Conservation (phyloP, 1,140 invertebrate species). For the Oryzaephilus surinamensis region DNA sequence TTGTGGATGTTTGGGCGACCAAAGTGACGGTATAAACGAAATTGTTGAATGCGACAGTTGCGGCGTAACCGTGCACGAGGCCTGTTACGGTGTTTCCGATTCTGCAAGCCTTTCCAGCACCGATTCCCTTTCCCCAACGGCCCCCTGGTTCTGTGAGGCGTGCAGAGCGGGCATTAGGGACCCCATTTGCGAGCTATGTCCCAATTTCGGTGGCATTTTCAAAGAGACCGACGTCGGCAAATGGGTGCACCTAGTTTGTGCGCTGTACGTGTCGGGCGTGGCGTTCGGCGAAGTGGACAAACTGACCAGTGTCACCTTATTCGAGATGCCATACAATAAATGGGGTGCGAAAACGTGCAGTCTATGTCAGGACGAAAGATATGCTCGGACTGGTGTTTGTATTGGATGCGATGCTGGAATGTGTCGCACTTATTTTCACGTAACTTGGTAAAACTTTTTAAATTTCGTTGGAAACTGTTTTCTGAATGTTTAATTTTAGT, state of each 20-base stretch:
- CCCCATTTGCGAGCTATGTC: constrained; percentile 81
- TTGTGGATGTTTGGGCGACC: constrained; percentile 85
- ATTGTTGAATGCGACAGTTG: constrained; percentile 96
- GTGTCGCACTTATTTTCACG: constrained; percentile 95
- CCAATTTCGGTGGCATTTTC: constrained; percentile 84
- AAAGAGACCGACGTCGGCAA: constrained; percentile 94
- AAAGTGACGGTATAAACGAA: constrained; percentile 88
- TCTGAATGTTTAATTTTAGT: constrained; percentile 42
- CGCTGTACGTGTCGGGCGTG: constrained; percentile 43
- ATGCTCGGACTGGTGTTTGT: constrained; percentile 84
- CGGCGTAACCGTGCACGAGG: constrained; percentile 92
- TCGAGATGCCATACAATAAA: constrained; percentile 90
- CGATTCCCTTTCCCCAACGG: constrained; percentile 84
- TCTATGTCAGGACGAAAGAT: constrained; percentile 77
- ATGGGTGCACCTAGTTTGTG: constrained; percentile 95
- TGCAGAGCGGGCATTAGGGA: constrained; percentile 82
- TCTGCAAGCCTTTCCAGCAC: constrained; percentile 81
- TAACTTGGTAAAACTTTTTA: constrained; percentile 67
- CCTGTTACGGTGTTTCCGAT: constrained; percentile 93
- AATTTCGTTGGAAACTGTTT: constrained; percentile 1
- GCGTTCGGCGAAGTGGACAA: constrained; percentile 91
- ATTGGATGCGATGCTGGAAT: constrained; percentile 96
- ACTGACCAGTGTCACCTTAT: constrained; percentile 75
- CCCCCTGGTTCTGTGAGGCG: constrained; percentile 98
- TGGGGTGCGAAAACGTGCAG: constrained; percentile 87